Percentiles rank a stretch among this genome's conserved stretches.
Conservation (phyloP, 2,888 invertebrate genomes). For the Cosmia trapezina region DNA sequence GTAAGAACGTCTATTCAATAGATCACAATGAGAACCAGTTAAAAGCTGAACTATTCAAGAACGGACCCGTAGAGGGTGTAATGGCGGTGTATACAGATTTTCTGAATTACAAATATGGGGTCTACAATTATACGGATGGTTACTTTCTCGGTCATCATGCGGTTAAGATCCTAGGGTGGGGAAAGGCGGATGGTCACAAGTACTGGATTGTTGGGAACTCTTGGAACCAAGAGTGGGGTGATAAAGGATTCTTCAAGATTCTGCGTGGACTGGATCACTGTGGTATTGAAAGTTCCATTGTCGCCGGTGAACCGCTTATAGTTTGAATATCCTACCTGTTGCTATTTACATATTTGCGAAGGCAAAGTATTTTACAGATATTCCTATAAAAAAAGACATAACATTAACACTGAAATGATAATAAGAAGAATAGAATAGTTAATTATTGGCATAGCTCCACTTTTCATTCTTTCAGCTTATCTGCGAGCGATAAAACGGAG, state of each 20-base stretch:
- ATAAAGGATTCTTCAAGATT: conserved; percentile 51
- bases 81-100: conserved; percentile 46
- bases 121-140: conserved; percentile 37
- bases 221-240: conserved; percentile 47
- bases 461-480: conserved; percentile 13
- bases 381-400: background rate
- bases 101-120: conserved; percentile 42
- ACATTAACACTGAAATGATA: too few species aligned
- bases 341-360: background rate
- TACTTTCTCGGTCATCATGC: conserved; percentile 39
- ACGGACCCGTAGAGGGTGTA: conserved; percentile 41
- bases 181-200: conserved; percentile 31
- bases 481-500: conserved; percentile 33
- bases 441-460: background rate
- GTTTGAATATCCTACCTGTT: conserved; percentile 5
- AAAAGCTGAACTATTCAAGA: conserved; percentile 41
- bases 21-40: conserved; percentile 32
- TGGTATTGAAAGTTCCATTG: conserved; percentile 40
- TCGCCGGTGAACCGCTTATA: conserved; percentile 44
- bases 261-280: conserved; percentile 49
- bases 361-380: background rate
- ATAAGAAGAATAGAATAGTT: too few species aligned
- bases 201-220: conserved; percentile 53
- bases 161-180: conserved; percentile 53
- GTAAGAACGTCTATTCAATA: conserved; percentile 40